Base-by-base conservation (phyloP, 2,797 vertebrate species). In the Percopsis omiscomaycus region DNA sequence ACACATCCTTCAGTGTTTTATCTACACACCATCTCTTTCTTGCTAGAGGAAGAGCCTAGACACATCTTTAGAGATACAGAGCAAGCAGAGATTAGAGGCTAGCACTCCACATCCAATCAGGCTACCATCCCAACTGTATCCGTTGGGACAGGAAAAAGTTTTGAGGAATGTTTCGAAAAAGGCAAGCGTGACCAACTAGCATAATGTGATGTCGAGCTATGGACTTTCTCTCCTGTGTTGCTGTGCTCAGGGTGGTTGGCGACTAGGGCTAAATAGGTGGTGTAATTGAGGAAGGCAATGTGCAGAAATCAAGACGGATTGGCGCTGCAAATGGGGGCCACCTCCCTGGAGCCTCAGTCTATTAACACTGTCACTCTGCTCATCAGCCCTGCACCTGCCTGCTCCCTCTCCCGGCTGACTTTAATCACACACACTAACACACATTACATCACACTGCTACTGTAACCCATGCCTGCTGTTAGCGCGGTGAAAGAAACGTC, bases 331-430 rank as follows among this genome's bases (percentile, higher is more conserved):
- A 85, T 80, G 66, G 82, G 82, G 88, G 87, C 79, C 90, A 89
- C 84, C 83, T 91, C 90, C 89, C 90, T 74, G 67, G 90, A 89
- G 90, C 81, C 84, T 79, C 80, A 80, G 85, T 89, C 91, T 87
- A 91, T 92, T 92, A 93, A 86, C 91, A 87, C 86, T 90, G 91
- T 91, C 91, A 91, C 89, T 90, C 85, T 87, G 88, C 89, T 91
- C 91, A 91, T 92, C 88, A 89, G 86, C 82, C 83, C 81, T 74
- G 86, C 91, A 92, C 91, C 91, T 93, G 90, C 86, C 87, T 44
- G 71, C 79, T 84, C 75, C 80, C 84, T 74, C 82, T 87, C 78
- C 75, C 80, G 79, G 81, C 74, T 77, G 80, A 75, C 87, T 88
- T 89, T 91, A 91, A 92, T 92, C 88, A 90, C 71, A 72, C 84